Conservation (phyloP, 2,888 invertebrate species). For the Auanema freiburgensis region DNA sequence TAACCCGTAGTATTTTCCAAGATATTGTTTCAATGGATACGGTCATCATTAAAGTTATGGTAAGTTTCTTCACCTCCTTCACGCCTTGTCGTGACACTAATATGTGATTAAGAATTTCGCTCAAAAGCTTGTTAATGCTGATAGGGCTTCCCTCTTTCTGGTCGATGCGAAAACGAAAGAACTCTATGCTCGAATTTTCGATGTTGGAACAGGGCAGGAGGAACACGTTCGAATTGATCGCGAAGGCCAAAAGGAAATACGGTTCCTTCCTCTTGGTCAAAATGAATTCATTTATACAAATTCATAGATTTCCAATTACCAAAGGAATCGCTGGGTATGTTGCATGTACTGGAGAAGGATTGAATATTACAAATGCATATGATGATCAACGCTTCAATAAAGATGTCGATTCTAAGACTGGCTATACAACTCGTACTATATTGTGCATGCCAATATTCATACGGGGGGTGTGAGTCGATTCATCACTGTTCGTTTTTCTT, state of each 20-base stretch:
- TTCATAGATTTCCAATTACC: constrained; percentile 74
- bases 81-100: too few species aligned
- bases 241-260: constrained; percentile 54
- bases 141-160: constrained; percentile 81
- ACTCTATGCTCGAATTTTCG: constrained; percentile 81
- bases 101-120: constrained; percentile 73
- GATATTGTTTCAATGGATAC: constrained; percentile 83
- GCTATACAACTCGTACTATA: constrained; percentile 75
- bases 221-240: constrained; percentile 46
- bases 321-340: constrained; percentile 83
- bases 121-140: constrained; percentile 80
- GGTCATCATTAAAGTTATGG: constrained; percentile 80
- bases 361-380: constrained; percentile 83
- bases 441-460: constrained; percentile 86
- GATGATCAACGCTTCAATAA: constrained; percentile 67
- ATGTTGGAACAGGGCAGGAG: constrained; percentile 66
- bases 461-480: constrained; percentile 63
- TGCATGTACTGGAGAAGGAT: constrained; percentile 77
- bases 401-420: constrained; percentile 69
- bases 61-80: constrained; percentile 51
- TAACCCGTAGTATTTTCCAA: constrained; percentile 83
- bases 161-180: constrained; percentile 77
- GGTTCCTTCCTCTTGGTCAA: constrained; percentile 25
- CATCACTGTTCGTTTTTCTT: neutral
- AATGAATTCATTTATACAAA: neutral